phyloP scores from a whole-genome alignment of 2,888 invertebrate species.

The Sympetrum striolatum region DNA sequence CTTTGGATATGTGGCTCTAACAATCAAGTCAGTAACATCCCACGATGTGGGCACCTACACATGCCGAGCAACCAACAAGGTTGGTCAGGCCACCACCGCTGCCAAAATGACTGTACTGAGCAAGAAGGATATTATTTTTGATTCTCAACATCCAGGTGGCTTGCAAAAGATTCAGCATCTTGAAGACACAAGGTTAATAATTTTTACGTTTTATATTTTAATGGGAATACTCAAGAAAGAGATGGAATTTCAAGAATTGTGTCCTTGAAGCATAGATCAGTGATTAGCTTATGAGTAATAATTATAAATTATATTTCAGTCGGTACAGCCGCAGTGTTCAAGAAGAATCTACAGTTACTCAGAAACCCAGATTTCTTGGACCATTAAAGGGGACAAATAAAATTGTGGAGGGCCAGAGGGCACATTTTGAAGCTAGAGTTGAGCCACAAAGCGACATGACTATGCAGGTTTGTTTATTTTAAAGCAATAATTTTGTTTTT shows the following conservation, averaged over 20 bases:
- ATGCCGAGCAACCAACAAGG: constrained; percentile 84
- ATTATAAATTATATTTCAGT: constrained; percentile 59
- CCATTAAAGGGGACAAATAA: constrained; percentile 91
- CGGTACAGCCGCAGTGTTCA: constrained; percentile 71
- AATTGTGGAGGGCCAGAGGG: constrained; percentile 90
- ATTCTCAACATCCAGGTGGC: constrained; percentile 91
- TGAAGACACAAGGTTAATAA: constrained; percentile 69
- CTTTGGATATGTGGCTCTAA: constrained; percentile 93
- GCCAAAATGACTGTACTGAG: constrained; percentile 85
- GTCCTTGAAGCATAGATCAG: not conserved
- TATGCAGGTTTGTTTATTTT: constrained; percentile 64
- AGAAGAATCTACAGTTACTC: constrained; percentile 77
- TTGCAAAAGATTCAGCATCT: constrained; percentile 89
- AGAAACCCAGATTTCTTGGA: constrained; percentile 86
- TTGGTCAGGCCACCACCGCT: constrained; percentile 84
- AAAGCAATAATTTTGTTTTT: constrained; percentile 48
- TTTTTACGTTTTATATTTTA: not conserved
- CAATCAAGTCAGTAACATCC: constrained; percentile 87
- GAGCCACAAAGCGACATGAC: constrained; percentile 94
- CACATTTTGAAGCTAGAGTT: constrained; percentile 93
- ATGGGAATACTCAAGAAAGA: not conserved
- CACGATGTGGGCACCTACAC: constrained; percentile 91
- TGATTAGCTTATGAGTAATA: not conserved
- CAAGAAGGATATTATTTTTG: constrained; percentile 80
- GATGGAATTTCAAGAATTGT: not conserved